These are phyloP conservation scores for Drosophila nannoptera DNA, from an alignment of 1,140 invertebrate species.

Conservation along the genomic window DNA sequence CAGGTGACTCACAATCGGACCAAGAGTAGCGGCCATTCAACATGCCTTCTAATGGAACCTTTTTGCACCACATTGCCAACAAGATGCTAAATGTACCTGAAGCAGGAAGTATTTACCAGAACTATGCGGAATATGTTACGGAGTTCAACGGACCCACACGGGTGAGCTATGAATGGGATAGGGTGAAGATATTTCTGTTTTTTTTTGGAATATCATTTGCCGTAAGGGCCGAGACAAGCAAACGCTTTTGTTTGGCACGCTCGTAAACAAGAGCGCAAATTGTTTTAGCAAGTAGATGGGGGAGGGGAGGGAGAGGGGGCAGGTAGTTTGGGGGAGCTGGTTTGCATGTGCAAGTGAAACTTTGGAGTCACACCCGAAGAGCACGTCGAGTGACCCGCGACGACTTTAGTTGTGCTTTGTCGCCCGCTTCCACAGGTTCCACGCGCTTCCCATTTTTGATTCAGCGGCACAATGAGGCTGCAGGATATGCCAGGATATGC, in stretches of 20 bases:
- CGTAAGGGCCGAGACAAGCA: slow-evolving; percentile 44
- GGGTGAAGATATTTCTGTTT: neutral
- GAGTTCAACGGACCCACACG: slow-evolving; percentile 25
- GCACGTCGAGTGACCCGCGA: slow-evolving; percentile 26
- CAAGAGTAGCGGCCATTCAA: slow-evolving; percentile 4
- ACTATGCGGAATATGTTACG: slow-evolving; percentile 6
- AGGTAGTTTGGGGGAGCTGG: neutral
- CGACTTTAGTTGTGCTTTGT: slow-evolving; percentile 57
- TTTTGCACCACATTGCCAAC: slow-evolving; percentile 36
- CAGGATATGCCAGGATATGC: slow-evolving; percentile 26
- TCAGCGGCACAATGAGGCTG: slow-evolving; percentile 7
- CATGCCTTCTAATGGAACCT: slow-evolving; percentile 6
- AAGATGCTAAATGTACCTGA: neutral
- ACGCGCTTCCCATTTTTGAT: slow-evolving; percentile 6
- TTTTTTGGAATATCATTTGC: slow-evolving; percentile 6
- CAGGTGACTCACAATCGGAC: neutral
- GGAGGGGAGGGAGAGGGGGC: neutral
- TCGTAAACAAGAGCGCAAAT: slow-evolving; percentile 73
- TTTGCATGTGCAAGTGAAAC: slow-evolving; percentile 38
- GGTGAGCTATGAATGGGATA: slow-evolving; percentile 27
- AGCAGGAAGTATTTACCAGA: slow-evolving; percentile 8
- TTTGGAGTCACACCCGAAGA: slow-evolving; percentile 49
- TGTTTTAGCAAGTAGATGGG: slow-evolving; percentile 30
- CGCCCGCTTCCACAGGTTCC: slow-evolving; percentile 30
- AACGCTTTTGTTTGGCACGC: slow-evolving; percentile 55